phyloP scores from a whole-genome alignment of 2,797 vertebrate genomes.

The Takifugu rubripes region DNA sequence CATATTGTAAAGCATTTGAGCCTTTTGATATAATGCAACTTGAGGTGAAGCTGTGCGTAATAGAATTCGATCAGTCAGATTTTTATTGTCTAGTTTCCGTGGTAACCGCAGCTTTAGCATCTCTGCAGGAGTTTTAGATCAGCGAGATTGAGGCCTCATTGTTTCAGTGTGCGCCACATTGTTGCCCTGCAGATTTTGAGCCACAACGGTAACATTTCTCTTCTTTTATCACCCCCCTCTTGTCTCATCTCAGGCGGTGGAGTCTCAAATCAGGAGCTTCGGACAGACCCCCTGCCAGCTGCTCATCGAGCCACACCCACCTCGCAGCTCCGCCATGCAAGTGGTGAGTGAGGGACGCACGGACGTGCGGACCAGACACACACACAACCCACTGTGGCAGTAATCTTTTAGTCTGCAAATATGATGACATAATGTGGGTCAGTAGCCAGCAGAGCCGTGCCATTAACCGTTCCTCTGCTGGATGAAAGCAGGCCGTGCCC shows the following conservation, averaged over 20 bases:
- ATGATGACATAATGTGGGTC: slow-evolving; percentile 1
- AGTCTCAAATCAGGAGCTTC: slow-evolving; percentile 97
- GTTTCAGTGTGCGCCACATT: not conserved
- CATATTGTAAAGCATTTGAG: not conserved
- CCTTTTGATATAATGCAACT: not conserved
- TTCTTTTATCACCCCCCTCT: not conserved
- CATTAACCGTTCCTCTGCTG: slow-evolving; percentile 3
- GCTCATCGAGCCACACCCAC: slow-evolving; percentile 95
- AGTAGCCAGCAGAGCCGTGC: slow-evolving; percentile 14
- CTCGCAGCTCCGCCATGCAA: slow-evolving; percentile 97
- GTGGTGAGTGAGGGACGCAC: slow-evolving; percentile 82
- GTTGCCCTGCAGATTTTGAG: not conserved
- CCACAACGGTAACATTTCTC: not conserved
- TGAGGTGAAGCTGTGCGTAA: not conserved
- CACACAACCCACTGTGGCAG: slow-evolving; percentile 1
- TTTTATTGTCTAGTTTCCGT: not conserved
- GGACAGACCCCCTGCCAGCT: slow-evolving; percentile 97
- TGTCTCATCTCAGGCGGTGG: slow-evolving; percentile 81
- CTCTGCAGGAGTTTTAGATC: not conserved
- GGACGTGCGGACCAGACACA: slow-evolving; percentile 15
- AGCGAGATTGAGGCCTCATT: not conserved
- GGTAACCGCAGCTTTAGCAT: not conserved
- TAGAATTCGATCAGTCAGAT: not conserved
- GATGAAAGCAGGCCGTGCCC: slow-evolving; percentile 18
- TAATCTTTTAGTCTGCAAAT: slow-evolving; percentile 18